Evolutionary conservation across 1,140 invertebrate genomes (phyloP), one percentile per base, ranked within the genome.

Genomic region (Papilio polyxenes): DNA sequence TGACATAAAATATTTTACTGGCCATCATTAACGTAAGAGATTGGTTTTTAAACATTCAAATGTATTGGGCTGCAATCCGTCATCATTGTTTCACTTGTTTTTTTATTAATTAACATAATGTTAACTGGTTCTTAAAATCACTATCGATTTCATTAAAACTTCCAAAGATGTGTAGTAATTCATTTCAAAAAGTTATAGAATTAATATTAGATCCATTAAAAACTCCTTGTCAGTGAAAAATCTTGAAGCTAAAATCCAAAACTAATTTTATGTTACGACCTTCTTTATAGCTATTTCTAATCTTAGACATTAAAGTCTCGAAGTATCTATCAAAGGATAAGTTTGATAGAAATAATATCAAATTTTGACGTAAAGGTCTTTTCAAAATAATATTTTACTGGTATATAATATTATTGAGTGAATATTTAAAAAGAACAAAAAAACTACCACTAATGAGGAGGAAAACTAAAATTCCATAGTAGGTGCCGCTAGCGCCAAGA

Each of bases 1-100:
- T 75, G 74, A 49, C 23, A 69, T 69, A 69, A 69, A 69, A 69
- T 69, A 69, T 69, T 69, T 69, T 69, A 69, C 65, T 69, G 65
- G 23, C 65, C 65, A 11, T 69, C 65, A 69, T 69, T 69, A 80
- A 82, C 53, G 72, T 80, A 31, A 48, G 10, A 69, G 65, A 69
- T 69, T 69, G 65, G 65, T 69, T 69, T 69, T 69, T 69, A 69
- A 69, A 69, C 65, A 65, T 65, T 20, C n/a, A 65, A 65, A 8
- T 37, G 65, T 37, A 37, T 65, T 65, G 65, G 31, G 31, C 10
- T 69, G 65, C 65, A 69, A 13, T 69, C 5, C 3, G 23, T 31
- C 23, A 17, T 56, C 17, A 56, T n/a, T 20, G 59, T 62, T 62
- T 20, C n/a, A 62, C 20, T 62, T 62, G n/a, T 56, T 56, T 17